phyloP scores from a whole-genome alignment of 2,113 vertebrate species.

The Puffinus mauretanicus region DNA sequence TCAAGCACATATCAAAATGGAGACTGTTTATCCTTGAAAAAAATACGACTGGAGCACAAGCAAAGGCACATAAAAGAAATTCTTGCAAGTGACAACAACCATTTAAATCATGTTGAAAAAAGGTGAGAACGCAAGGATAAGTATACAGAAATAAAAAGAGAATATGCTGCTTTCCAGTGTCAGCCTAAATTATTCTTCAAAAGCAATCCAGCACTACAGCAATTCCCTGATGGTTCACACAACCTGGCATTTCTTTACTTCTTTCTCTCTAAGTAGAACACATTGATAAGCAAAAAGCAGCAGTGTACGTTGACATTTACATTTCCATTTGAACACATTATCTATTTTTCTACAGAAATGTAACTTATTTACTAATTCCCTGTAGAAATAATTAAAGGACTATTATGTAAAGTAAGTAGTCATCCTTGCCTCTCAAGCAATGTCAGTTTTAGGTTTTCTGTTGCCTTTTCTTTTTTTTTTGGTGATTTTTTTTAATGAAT shows the following conservation, averaged over 20 bases:
- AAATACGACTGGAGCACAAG: not conserved
- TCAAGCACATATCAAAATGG: not conserved
- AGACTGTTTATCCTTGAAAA: not conserved
- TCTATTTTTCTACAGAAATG: not conserved
- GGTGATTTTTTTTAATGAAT: not conserved
- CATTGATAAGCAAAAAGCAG: not conserved
- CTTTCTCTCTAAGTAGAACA: not conserved
- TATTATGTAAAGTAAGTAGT: not conserved
- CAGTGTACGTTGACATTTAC: not conserved
- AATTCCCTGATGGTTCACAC: not conserved
- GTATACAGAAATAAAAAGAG: not conserved
- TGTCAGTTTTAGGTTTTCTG: not conserved
- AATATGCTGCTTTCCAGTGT: not conserved
- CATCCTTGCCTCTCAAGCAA: not conserved
- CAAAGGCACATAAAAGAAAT: not conserved
- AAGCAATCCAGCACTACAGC: not conserved
- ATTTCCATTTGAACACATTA: not conserved
- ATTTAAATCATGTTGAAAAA: not conserved
- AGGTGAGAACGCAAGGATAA: not conserved
- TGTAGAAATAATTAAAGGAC: not conserved
- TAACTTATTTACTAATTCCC: not conserved
- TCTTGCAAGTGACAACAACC: not conserved
- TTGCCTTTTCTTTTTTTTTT: not conserved
- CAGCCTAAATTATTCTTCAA: not conserved
- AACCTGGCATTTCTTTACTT: not conserved